Base-by-base conservation (phyloP, 1,140 invertebrate species). In the Drosophila yakuba region DNA sequence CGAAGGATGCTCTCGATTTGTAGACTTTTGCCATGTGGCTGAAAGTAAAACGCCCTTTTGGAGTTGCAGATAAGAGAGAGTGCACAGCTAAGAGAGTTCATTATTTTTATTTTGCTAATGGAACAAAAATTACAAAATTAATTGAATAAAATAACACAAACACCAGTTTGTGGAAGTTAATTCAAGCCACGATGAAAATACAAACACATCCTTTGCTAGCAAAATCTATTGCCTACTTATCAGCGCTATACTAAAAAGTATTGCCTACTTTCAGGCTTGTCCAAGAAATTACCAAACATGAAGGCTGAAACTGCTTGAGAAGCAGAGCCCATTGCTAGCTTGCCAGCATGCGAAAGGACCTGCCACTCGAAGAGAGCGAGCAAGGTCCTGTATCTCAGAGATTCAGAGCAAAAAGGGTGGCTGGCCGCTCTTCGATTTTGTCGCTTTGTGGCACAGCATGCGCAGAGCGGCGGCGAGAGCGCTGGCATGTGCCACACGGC, bases 41-140 rank as follows among this genome's bases (percentile, higher is more conserved):
- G 38, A 72, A 72, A 78, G 82, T 86, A 90, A 89, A 90, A 89
- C 84, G 85, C 84, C 84, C 84, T 89, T 89, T 89, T 89, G 59
- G 52, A 63, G 85, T 78, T 68, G 57, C 71, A 47, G 25, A 36
- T 54, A 89, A 80, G 84, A 76, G 84, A 76, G 79, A 28, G 11
- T 6, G 20, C 6, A 1, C 3, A 28, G 1, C 14, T 20, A 68
- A 73, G 58, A 52, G 75, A 73, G 44, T 36, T 23, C 1, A 3
- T 39, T 55, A 17, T 44, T 62, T 35, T 64, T 38, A 32, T 59
- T 38, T 59, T 25, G 11, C 12, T 17, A 11, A 14, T 6, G 23
- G n/a, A 6, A 3, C 32, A 11, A 17, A 12, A 32, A 20, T 2
- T 11, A 32, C 3, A 5, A 14, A 54, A 32, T 51, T 44, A 39